phyloP scores from a whole-genome alignment of 2,797 vertebrate genomes.

The Hippopotamyrus pictus region DNA sequence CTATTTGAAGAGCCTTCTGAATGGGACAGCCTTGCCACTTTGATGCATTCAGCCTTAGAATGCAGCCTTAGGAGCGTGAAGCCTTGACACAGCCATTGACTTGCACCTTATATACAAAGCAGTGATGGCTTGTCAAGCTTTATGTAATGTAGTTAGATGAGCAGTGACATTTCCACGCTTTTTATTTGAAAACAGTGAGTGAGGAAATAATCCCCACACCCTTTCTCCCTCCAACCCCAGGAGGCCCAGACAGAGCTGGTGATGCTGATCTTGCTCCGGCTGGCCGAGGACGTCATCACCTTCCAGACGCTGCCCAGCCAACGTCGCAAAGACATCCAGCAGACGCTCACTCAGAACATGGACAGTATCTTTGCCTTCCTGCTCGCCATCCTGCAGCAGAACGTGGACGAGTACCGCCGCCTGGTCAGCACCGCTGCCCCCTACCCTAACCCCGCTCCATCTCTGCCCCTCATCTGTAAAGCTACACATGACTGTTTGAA shows the following conservation, averaged over 20 bases:
- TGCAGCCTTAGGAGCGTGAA: background rate
- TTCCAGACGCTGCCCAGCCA: slow-evolving; percentile 88
- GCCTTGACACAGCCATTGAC: background rate
- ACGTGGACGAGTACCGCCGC: slow-evolving; percentile 76
- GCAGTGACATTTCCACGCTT: background rate
- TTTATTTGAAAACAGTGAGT: background rate
- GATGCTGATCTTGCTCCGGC: slow-evolving; percentile 88
- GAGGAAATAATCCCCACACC: background rate
- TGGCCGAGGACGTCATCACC: slow-evolving; percentile 94
- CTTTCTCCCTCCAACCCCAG: slow-evolving; percentile 45
- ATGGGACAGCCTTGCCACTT: background rate
- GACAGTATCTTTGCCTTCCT: slow-evolving; percentile 87
- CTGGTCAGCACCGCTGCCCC: slow-evolving; percentile 59
- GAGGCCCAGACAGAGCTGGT: slow-evolving; percentile 93
- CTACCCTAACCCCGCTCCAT: background rate
- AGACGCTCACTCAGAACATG: slow-evolving; percentile 93
- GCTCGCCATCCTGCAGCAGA: slow-evolving; percentile 75
- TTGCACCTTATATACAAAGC: background rate
- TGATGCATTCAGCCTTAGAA: background rate
- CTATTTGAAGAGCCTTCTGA: background rate
- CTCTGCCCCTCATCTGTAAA: background rate
- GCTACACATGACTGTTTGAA: background rate
- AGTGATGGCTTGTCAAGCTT: background rate
- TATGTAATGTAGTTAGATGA: background rate
- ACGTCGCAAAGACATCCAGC: slow-evolving; percentile 89